Percentiles rank a stretch among this genome's conserved stretches.
These are phyloP conservation scores for Eupristina koningsbergeri DNA, from an alignment of 1,140 invertebrate species.

Conservation along the genomic window DNA sequence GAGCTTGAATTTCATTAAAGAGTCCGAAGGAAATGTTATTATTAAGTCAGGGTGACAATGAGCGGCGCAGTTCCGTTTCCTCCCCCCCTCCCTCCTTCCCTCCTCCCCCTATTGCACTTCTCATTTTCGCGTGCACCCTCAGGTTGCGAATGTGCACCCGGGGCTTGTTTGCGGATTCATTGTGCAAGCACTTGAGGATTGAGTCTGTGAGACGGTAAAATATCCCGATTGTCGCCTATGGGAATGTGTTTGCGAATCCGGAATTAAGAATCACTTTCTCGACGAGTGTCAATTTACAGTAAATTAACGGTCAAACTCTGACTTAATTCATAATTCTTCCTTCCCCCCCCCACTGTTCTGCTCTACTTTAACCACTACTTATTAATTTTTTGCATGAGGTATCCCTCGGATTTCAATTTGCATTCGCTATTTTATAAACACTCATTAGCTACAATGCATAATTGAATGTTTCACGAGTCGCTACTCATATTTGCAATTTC, in stretches of 20 bases:
- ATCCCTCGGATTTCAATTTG: no score
- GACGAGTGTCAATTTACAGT: background rate
- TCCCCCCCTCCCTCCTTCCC: background rate
- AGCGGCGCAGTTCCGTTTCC: background rate
- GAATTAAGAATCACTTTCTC: background rate
- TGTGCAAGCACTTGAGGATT: no score
- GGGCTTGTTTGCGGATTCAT: background rate
- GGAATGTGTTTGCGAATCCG: conserved; percentile 7
- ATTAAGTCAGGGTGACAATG: conserved; percentile 30
- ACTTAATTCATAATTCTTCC: no score
- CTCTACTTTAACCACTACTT: no score
- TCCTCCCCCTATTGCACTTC: background rate
- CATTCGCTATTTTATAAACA: no score
- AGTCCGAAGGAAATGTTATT: conserved; percentile 42
- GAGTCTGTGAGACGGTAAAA: background rate
- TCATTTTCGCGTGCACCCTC: background rate
- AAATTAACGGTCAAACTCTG: background rate
- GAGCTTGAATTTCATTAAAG: conserved; percentile 42
- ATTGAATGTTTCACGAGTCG: no score
- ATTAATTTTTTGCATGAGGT: no score
- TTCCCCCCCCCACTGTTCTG: no score
- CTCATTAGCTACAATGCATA: no score
- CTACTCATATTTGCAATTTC: no score
- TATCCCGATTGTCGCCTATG: background rate
- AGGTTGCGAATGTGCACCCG: no score